Conservation (phyloP, 2,888 invertebrate species). For the Acleris laterana region DNA sequence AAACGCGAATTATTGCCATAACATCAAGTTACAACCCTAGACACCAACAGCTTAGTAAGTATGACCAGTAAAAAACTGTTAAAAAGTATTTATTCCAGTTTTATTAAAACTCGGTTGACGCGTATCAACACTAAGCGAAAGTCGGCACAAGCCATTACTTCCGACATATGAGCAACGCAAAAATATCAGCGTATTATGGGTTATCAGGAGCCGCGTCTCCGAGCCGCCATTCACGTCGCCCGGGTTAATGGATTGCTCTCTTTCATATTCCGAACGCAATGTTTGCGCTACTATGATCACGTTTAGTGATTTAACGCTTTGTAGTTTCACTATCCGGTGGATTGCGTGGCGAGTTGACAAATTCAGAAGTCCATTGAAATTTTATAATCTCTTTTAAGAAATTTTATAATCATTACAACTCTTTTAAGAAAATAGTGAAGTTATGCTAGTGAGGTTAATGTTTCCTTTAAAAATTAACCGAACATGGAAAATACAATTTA, state of each 20-base stretch:
- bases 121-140: slow-evolving; percentile 58
- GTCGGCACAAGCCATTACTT: slow-evolving; percentile 78
- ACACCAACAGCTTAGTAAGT: no score
- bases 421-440: no score
- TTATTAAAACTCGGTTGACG: slow-evolving; percentile 10
- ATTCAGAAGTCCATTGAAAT: not conserved
- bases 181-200: slow-evolving; percentile 84
- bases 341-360: slow-evolving; percentile 7
- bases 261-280: slow-evolving; percentile 79
- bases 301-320: slow-evolving; percentile 70
- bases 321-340: slow-evolving; percentile 50
- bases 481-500: no score
- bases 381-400: not conserved
- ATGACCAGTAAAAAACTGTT: no score
- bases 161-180: slow-evolving; percentile 84
- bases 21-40: no score
- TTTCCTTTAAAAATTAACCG: no score
- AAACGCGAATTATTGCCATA: no score
- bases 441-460: no score
- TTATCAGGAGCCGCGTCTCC: slow-evolving; percentile 80
- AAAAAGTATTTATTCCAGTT: not conserved
- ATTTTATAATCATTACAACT: not conserved
- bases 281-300: slow-evolving; percentile 76
- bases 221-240: slow-evolving; percentile 72
- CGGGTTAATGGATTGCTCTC: slow-evolving; percentile 82